These are phyloP conservation scores for Australoheros facetus DNA, from an alignment of 2,797 vertebrate genomes.

Conservation along the genomic window DNA sequence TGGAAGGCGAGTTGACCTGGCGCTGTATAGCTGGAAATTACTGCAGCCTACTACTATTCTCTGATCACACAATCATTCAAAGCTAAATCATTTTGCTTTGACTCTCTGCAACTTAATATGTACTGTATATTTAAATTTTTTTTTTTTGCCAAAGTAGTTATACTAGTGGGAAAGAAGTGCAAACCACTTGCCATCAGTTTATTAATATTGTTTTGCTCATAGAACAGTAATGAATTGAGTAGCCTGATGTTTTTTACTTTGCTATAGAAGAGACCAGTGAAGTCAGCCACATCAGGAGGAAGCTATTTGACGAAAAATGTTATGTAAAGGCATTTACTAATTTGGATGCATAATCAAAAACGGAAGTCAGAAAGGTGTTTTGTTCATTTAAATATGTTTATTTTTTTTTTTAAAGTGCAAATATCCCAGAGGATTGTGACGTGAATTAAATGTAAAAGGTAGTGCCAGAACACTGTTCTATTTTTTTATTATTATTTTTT, in stretches of 20 bases:
- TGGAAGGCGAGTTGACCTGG: slow-evolving; percentile 24
- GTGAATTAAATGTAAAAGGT: slow-evolving; percentile 45
- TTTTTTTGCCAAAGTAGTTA: slow-evolving; percentile 14
- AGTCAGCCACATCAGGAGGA: slow-evolving; percentile 34
- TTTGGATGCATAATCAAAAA: slow-evolving; percentile 32
- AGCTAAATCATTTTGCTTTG: slow-evolving; percentile 22
- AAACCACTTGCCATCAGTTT: slow-evolving; percentile 26
- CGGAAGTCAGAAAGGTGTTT: slow-evolving; percentile 29
- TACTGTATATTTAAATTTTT: slow-evolving; percentile 6
- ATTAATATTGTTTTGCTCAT: slow-evolving; percentile 31
- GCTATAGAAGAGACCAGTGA: slow-evolving; percentile 26
- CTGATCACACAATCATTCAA: slow-evolving; percentile 3
- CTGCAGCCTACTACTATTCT: slow-evolving; percentile 28
- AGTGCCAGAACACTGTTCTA: slow-evolving; percentile 37
- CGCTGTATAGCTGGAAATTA: slow-evolving; percentile 45
- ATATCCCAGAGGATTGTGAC: slow-evolving; percentile 46
- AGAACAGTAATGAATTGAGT: slow-evolving; percentile 37
- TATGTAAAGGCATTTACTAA: slow-evolving; percentile 29
- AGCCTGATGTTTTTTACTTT: slow-evolving; percentile 34
- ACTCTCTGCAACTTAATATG: slow-evolving; percentile 9
- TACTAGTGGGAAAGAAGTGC: slow-evolving; percentile 7
- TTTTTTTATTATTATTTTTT: slow-evolving; percentile 27
- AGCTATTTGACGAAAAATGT: slow-evolving; percentile 16
- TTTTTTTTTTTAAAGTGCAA: slow-evolving; percentile 46
- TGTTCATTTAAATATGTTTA: slow-evolving; percentile 41